A percentile compares a stretch with the other conserved stretches of the same genome.
phyloP scores from a whole-genome alignment of 1,140 invertebrate genomes.

The Aethina tumida region DNA sequence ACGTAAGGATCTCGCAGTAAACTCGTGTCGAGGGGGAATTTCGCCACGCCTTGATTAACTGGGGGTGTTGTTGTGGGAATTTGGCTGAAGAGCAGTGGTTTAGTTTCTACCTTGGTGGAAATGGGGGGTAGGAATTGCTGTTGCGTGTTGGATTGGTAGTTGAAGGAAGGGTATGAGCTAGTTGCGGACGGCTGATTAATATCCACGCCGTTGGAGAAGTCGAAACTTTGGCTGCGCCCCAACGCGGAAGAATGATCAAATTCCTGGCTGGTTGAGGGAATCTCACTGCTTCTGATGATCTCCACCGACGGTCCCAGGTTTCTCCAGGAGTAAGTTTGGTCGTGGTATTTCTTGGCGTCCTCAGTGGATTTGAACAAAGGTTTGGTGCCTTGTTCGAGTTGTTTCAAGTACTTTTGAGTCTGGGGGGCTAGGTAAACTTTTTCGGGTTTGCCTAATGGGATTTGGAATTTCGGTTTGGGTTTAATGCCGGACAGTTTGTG shows the following conservation, averaged over 20 bases:
- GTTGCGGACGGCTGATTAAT: conserved; percentile 8
- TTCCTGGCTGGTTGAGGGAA: conserved; percentile 6
- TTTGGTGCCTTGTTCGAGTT: conserved; percentile 9
- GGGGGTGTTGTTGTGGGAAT: conserved; percentile 1
- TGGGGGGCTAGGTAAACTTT: conserved; percentile 13
- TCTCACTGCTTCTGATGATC: conserved; percentile 21
- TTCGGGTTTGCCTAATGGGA: background rate
- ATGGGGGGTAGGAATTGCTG: too few species aligned
- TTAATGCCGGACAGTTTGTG: conserved; percentile 15
- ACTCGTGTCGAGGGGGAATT: conserved; percentile 16
- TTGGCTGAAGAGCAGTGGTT: background rate
- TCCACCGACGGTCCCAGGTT: conserved; percentile 22
- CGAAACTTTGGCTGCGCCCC: conserved; percentile 22
- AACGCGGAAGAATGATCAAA: conserved; percentile 25
- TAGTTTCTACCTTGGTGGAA: too few species aligned
- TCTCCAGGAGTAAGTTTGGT: conserved; percentile 19
- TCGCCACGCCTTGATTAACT: conserved; percentile 2
- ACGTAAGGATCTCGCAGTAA: conserved; percentile 15
- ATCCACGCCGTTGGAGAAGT: conserved; percentile 21
- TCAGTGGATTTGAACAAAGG: conserved; percentile 5
- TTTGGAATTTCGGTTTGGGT: conserved; percentile 10
- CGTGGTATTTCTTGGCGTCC: conserved; percentile 5
- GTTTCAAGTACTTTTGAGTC: conserved; percentile 13
- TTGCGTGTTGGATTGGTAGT: too few species aligned
- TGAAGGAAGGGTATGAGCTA: background rate